Base-by-base conservation (phyloP, 2,888 invertebrate species). In the Hypomecis atomaria region DNA sequence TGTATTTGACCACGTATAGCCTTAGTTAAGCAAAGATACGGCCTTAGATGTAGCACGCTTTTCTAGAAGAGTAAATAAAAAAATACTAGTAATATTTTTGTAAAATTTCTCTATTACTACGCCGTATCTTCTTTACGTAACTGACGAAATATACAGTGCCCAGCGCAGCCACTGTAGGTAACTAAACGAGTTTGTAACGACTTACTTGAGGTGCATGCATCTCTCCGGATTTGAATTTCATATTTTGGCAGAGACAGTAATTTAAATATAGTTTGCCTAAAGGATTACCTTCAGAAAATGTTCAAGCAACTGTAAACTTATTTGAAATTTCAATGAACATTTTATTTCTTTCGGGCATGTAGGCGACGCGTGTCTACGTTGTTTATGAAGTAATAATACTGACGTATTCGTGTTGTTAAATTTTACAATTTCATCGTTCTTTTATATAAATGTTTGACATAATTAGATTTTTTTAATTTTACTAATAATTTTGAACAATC, bases 121-220 rank as follows among this genome's bases (percentile, higher is more conserved):
- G 36, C 43, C 44, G 61, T 36, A 55, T 50, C 49, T 50, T 47
- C 33, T 63, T 79, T 80, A 79, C 79, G 78, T 11, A 9, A 44
- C 44, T 42, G 43, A 34, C 10, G 38, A 74, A 74, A 77, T 78
- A 78, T 71, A 74, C 72, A 68, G 71, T 70, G 61, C 67, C 62
- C 65, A 65, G 72, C 67, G 69, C 70, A 73, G 73, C 72, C 72
- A 72, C 71, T 71, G 71, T 67, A 69, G 71, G 75, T 73, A 80
- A 79, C 81, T 78, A 83, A 84, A 85, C 82, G 84, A 84, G 83
- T 83, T 84, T 82, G 81, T 84, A 84, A 85, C 83, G 85, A 84
- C 82, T 83, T 80, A 72, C 74, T 74, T 72, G 77, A 81, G 78
- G 78, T 78, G 78, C 82, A 83, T 82, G 78, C 82, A 83, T 82